Conservation (phyloP, 2,888 invertebrate genomes). For the Eupithecia centaureata region DNA sequence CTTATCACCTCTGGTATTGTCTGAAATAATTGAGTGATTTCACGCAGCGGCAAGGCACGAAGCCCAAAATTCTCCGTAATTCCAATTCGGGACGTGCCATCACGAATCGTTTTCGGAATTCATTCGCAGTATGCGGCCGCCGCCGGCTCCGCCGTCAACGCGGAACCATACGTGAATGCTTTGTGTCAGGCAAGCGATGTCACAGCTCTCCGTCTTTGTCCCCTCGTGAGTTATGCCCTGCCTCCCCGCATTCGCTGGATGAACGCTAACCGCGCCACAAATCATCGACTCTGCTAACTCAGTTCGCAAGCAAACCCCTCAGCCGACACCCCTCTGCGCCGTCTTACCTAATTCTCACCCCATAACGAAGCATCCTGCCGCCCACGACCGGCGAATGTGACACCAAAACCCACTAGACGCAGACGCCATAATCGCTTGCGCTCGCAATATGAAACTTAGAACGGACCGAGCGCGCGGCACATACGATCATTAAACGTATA, state of each 20-base stretch:
- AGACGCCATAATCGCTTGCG: constrained; percentile 63
- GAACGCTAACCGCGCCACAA: constrained; percentile 74
- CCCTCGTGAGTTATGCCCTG: constrained; percentile 63
- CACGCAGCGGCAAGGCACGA: constrained; percentile 33
- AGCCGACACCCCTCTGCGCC: constrained; percentile 49
- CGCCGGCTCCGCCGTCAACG: constrained; percentile 25
- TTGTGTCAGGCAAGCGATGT: constrained; percentile 51
- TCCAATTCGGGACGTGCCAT: constrained; percentile 53
- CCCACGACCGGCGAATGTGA: constrained; percentile 57
- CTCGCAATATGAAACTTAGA: constrained; percentile 48
- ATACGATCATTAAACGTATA: constrained; percentile 78
- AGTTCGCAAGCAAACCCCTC: constrained; percentile 60
- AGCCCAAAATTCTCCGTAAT: constrained; percentile 46
- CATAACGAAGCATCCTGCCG: constrained; percentile 58
- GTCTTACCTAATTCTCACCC: constrained; percentile 66
- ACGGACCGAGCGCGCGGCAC: constrained; percentile 60
- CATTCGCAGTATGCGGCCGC: constrained; percentile 26
- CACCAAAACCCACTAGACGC: constrained; percentile 59
- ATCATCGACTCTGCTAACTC: constrained; percentile 72
- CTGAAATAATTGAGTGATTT: constrained; percentile 29
- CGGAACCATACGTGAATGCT: constrained; percentile 48
- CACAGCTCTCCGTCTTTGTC: constrained; percentile 67
- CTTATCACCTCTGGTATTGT: constrained; percentile 37
- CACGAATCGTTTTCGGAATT: constrained; percentile 50
- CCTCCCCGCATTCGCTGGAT: constrained; percentile 64